A percentile compares a stretch with the other conserved stretches of the same genome.
Evolutionary conservation across 2,888 invertebrate species (phyloP).

Genomic region (Agapostemon virescens): DNA sequence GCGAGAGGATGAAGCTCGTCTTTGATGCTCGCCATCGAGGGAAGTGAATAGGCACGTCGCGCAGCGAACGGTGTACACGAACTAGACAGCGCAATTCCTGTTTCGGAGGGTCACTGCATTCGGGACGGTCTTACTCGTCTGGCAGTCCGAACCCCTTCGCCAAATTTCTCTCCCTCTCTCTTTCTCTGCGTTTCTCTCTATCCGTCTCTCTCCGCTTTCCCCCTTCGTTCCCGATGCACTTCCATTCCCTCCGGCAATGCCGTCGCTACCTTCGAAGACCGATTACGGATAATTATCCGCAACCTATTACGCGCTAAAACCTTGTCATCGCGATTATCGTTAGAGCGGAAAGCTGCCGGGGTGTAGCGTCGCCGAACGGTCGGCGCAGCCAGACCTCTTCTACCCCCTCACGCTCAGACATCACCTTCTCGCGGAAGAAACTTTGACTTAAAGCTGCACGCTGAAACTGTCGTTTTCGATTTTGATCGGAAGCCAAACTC

Average conservation of each 20-base stretch:
- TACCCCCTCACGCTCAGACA: slow-evolving; percentile 10
- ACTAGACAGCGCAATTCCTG: slow-evolving; percentile 62
- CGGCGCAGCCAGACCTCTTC: slow-evolving; percentile 6
- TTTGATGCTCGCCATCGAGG: slow-evolving; percentile 33
- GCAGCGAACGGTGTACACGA: slow-evolving; percentile 31
- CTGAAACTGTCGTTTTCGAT: slow-evolving; percentile 11
- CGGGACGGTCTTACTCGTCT: slow-evolving; percentile 20
- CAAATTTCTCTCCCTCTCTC: slow-evolving; percentile 12
- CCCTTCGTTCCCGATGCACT: slow-evolving; percentile 7
- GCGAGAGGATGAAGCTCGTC: slow-evolving; percentile 32
- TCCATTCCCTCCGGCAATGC: slow-evolving; percentile 1
- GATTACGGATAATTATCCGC: slow-evolving; percentile 69
- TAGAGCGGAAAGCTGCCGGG: slow-evolving; percentile 55
- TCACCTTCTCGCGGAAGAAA: slow-evolving; percentile 4
- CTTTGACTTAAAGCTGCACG: slow-evolving; percentile 26
- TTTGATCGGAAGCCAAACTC: neutral
- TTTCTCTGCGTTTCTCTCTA: neutral
- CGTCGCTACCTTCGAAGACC: slow-evolving; percentile 51
- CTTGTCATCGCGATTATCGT: slow-evolving; percentile 68
- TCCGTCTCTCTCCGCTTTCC: neutral
- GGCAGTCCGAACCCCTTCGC: slow-evolving; percentile 22
- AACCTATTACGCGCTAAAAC: slow-evolving; percentile 68
- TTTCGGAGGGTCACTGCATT: slow-evolving; percentile 57
- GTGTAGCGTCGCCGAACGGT: slow-evolving; percentile 31
- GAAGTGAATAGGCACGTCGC: slow-evolving; percentile 49